Evolutionary conservation across 1,140 invertebrate genomes (phyloP), one percentile per base, ranked within the genome.

Genomic region (Euschistus heros): DNA sequence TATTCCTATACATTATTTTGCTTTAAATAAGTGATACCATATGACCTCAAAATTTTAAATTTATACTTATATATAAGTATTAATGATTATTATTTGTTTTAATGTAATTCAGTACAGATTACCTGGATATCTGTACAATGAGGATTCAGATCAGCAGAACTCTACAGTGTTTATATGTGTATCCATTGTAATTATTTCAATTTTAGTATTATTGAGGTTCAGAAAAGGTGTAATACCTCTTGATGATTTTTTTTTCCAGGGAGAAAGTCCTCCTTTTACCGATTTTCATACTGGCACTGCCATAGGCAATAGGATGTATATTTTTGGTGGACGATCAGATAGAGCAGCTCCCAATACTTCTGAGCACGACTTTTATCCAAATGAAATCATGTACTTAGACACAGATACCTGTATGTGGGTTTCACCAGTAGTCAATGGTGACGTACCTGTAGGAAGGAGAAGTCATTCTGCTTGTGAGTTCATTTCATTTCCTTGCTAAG

Each of bases 281-380:
- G 92, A 96, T 77, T 96, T 96, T 73, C 91, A 94, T 73, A 86
- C 92, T 0, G 86, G 91, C 0, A 85, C 87, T 14, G 82, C 83
- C 55, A 76, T 91, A 69, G 82, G 81, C 63, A 76, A 83, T 69
- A 78, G 80, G 67, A 92, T 94, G 86, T 93, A 89, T 72, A 79
- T 94, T 47, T 94, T 90, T 77, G 92, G 92, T 24, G 92, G 92
- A 0, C 77, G 92, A 59, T 86, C 88, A 63, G 84, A 88, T 71
- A 72, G 78, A 50, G 76, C 83, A 47, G 83, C 82, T 67, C 80
- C 84, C 42, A 81, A 81, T 72, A 82, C 83, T 72, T 79, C 80
- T 60, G 79, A 82, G 69, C 80, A 82, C 70, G 89, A 90, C 76
- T 80, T 84, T 63, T 94, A 94, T 70, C 88, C 85, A 69, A 84